Percentiles rank a stretch among this genome's conserved stretches.
Evolutionary conservation across 2,113 vertebrate genomes (phyloP).

Genomic region (Mionectes macconnelli): DNA sequence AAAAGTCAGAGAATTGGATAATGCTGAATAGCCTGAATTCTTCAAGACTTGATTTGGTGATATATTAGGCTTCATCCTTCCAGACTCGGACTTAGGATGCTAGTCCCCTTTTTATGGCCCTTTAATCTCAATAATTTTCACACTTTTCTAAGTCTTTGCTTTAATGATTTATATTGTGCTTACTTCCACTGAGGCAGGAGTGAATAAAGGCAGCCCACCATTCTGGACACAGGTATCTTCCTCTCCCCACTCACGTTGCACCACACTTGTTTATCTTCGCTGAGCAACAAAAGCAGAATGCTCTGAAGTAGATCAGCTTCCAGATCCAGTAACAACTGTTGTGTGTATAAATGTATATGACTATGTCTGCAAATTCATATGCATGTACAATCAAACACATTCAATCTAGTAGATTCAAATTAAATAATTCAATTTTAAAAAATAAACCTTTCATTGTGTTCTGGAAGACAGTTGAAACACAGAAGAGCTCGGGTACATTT

Average conservation of each 20-base stretch:
- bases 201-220: not conserved
- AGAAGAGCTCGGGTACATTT: not conserved
- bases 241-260: not conserved
- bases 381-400: not conserved
- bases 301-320: not conserved
- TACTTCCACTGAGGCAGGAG: not conserved
- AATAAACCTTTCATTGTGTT: not conserved
- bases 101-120: not conserved
- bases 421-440: not conserved
- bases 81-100: not conserved
- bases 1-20: not conserved
- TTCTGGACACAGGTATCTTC: not conserved
- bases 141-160: not conserved
- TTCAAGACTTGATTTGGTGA: not conserved
- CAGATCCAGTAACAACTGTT: not conserved
- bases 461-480: not conserved
- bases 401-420: no score
- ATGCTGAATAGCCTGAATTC: not conserved
- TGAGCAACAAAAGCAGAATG: not conserved
- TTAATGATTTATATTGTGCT: not conserved
- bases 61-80: not conserved
- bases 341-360: not conserved
- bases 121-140: not conserved
- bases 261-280: not conserved
- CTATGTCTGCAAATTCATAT: not conserved